Evolutionary conservation across 2,113 vertebrate species (phyloP).

Genomic region (Redunca redunca): DNA sequence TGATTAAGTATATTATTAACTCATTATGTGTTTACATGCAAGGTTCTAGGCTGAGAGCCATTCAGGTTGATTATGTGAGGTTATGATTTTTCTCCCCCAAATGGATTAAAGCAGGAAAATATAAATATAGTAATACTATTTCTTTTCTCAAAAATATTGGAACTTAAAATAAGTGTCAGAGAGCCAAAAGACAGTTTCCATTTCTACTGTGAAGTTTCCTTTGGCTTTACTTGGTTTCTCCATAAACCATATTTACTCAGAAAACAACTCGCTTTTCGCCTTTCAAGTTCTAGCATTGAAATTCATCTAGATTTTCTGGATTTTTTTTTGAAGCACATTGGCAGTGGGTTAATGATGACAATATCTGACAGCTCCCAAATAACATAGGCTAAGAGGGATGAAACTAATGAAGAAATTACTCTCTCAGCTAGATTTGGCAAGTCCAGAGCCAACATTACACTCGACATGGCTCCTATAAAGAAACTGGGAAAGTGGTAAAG

Average conservation of each 20-base stretch:
- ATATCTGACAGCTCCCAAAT: slow-evolving; percentile 45
- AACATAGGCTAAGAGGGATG: background rate
- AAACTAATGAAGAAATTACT: slow-evolving; percentile 10
- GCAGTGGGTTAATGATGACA: slow-evolving; percentile 49
- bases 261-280: slow-evolving; percentile 51
- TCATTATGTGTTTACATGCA: background rate
- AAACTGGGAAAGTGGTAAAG: slow-evolving; percentile 27
- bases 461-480: background rate
- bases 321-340: slow-evolving; percentile 44
- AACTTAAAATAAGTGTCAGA: slow-evolving; percentile 13
- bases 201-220: slow-evolving; percentile 37
- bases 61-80: background rate
- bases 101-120: slow-evolving; percentile 36
- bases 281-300: slow-evolving; percentile 48
- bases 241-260: slow-evolving; percentile 32
- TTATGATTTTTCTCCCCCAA: slow-evolving; percentile 18
- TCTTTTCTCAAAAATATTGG: slow-evolving; percentile 50
- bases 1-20: background rate
- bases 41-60: slow-evolving; percentile 13
- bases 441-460: background rate
- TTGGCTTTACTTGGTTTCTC: slow-evolving; percentile 9
- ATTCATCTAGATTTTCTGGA: slow-evolving; percentile 37
- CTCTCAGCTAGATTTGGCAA: background rate
- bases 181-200: slow-evolving; percentile 43
- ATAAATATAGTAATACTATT: slow-evolving; percentile 39